Conservation (phyloP, 1,140 invertebrate genomes). For the Trichoplusia ni region DNA sequence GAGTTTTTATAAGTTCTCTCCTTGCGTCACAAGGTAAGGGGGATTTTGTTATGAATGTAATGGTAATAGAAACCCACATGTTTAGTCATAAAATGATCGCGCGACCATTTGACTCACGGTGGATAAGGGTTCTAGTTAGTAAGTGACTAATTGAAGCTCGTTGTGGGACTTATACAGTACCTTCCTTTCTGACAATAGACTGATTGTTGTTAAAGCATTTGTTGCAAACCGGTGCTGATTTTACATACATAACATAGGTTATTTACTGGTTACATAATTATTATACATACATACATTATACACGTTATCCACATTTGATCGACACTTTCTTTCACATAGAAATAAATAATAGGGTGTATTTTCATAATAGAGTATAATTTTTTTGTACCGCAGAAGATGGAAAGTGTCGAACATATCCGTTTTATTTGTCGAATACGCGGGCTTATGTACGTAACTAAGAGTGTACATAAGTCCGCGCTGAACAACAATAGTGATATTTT, state of each 20-base stretch:
- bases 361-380: slow-evolving; percentile 73
- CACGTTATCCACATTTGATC: slow-evolving; percentile 60
- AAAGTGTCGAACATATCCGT: slow-evolving; percentile 53
- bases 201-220: slow-evolving; percentile 80
- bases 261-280: slow-evolving; percentile 77
- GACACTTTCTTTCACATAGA: slow-evolving; percentile 53
- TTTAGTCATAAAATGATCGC: slow-evolving; percentile 22
- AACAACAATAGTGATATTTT: slow-evolving; percentile 78
- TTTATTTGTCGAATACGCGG: slow-evolving; percentile 63
- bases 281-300: slow-evolving; percentile 74
- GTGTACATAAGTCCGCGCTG: slow-evolving; percentile 47
- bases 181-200: slow-evolving; percentile 81
- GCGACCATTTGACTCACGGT: slow-evolving; percentile 26
- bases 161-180: slow-evolving; percentile 60
- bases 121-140: slow-evolving; percentile 33
- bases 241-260: slow-evolving; percentile 73
- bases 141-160: slow-evolving; percentile 58
- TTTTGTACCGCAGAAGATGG: slow-evolving; percentile 65
- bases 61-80: slow-evolving; percentile 11
- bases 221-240: slow-evolving; percentile 81
- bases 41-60: slow-evolving; percentile 10
- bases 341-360: slow-evolving; percentile 60
- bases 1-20: neutral
- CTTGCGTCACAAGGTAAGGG: slow-evolving; percentile 13
- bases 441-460: slow-evolving; percentile 25